phyloP scores from a whole-genome alignment of 2,888 invertebrate species.

The Andrena chrysosceles region DNA sequence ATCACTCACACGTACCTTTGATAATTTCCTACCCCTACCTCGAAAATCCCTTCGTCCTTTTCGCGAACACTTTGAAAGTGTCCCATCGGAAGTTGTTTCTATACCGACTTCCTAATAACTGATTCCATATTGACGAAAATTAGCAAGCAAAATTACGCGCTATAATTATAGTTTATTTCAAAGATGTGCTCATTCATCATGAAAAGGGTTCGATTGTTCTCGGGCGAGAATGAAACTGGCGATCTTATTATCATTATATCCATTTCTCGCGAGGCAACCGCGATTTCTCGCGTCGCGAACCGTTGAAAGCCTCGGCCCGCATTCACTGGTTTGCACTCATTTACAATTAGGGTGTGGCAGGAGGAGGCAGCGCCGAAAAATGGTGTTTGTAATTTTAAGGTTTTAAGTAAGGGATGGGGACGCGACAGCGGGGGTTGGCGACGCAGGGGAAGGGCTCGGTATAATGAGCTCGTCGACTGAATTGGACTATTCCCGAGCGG shows the following conservation, averaged over 20 bases:
- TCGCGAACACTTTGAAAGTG: background rate
- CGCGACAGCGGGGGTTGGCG: conserved; percentile 1
- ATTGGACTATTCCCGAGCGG: conserved; percentile 41
- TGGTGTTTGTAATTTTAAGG: conserved; percentile 61
- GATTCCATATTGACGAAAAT: no score
- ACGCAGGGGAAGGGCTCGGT: conserved; percentile 5
- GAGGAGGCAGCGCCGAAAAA: conserved; percentile 32
- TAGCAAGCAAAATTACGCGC: no score
- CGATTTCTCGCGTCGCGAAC: background rate
- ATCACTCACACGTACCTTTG: background rate
- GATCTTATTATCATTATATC: conserved; percentile 25
- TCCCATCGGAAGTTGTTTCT: no score
- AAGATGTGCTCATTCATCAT: background rate
- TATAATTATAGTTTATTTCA: background rate
- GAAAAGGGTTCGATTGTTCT: background rate
- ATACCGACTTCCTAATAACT: no score
- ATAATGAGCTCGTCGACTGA: conserved; percentile 57
- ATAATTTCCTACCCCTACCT: background rate
- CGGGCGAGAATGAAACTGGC: conserved; percentile 1
- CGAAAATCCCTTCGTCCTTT: background rate
- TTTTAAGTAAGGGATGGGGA: conserved; percentile 42
- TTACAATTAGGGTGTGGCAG: conserved; percentile 48
- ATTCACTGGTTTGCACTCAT: conserved; percentile 50
- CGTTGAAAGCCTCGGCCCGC: conserved; percentile 37
- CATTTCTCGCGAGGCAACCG: background rate